Conservation (phyloP, 2,888 invertebrate genomes). For the Sympetrum striolatum region DNA sequence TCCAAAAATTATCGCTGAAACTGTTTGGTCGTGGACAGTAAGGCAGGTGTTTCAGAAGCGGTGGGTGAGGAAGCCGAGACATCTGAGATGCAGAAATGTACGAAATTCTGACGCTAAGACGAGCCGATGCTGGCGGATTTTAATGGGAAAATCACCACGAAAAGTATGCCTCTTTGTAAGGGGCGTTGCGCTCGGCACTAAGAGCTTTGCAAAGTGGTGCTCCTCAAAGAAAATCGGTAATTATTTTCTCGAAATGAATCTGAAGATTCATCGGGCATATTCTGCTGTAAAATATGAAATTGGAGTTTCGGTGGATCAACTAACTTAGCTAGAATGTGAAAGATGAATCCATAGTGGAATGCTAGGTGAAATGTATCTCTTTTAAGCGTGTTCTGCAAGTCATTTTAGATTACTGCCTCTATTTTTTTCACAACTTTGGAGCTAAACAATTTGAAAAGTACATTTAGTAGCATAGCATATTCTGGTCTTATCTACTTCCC, state of each 20-base stretch:
- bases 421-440: no score
- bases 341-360: no score
- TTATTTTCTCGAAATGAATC: neutral
- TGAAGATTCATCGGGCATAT: no score
- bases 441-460: no score
- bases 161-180: neutral
- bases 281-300: no score
- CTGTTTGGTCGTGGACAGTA: neutral
- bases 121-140: neutral
- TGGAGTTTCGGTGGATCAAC: no score
- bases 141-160: neutral
- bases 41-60: neutral
- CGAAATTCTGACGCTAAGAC: neutral
- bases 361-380: no score
- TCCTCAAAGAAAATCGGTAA: neutral
- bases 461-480: no score
- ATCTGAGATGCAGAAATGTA: neutral
- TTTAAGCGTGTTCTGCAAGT: no score
- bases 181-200: neutral
- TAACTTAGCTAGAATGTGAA: no score
- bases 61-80: neutral
- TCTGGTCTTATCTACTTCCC: no score
- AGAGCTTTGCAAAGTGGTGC: neutral
- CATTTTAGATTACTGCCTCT: no score
- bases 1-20: neutral